Conservation (phyloP, 2,888 invertebrate genomes). For the Euzophera pinguis region DNA sequence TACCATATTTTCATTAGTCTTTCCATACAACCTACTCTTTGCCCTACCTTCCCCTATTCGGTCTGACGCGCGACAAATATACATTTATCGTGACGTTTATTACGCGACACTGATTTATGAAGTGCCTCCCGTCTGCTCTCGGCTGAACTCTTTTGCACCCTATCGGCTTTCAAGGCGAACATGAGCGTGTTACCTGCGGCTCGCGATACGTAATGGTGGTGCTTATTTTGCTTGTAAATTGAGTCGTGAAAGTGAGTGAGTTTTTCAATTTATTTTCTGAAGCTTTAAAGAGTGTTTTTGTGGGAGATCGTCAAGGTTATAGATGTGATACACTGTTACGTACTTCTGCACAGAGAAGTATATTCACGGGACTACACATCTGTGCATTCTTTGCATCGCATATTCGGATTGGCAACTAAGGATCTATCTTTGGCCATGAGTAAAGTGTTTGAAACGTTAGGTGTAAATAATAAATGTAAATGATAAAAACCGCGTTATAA, state of each 20-base stretch:
- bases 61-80: conserved; percentile 46
- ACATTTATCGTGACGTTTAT: conserved; percentile 52
- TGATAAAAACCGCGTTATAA: no score
- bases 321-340: not conserved
- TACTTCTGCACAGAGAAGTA: no score
- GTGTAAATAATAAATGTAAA: no score
- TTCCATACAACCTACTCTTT: not conserved
- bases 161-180: not conserved
- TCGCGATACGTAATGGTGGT: not conserved
- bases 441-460: no score
- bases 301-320: not conserved
- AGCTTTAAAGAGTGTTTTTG: not conserved
- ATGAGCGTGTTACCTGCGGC: not conserved
- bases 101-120: conserved; percentile 49
- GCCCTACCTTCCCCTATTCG: not conserved
- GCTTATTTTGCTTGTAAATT: not conserved
- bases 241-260: not conserved
- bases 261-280: not conserved
- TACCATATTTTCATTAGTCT: no score
- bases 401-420: no score
- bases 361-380: no score
- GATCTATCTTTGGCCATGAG: no score
- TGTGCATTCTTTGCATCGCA: no score
- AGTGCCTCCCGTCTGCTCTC: conserved; percentile 17
- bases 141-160: not conserved